Evolutionary conservation across 1,140 invertebrate species (phyloP).

Genomic region (Pogonomyrmex barbatus): DNA sequence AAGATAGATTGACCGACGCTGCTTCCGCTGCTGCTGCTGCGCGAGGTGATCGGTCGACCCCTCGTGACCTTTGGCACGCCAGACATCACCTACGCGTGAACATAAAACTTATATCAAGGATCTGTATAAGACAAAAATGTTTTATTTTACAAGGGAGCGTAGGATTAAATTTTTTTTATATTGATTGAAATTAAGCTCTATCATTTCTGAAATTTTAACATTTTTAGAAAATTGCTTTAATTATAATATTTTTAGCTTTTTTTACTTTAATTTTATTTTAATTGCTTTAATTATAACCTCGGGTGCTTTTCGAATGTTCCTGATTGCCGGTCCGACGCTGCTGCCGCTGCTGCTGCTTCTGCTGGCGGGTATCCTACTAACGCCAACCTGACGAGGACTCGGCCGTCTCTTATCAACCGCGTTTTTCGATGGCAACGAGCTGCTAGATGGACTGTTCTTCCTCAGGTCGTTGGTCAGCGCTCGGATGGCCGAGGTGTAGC

Average conservation of each 20-base stretch:
- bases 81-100: conserved; percentile 50
- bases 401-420: conserved; percentile 81
- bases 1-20: conserved; percentile 85
- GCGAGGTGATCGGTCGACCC: conserved; percentile 85
- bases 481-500: conserved; percentile 83
- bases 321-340: conserved; percentile 86
- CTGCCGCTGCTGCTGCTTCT: conserved; percentile 91
- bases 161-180: background rate
- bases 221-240: background rate
- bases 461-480: conserved; percentile 83
- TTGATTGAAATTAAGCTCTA: background rate
- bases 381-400: conserved; percentile 67
- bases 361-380: conserved; percentile 88
- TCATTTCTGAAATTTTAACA: too few species aligned
- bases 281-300: conserved; percentile 68
- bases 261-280: background rate
- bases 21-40: conserved; percentile 90
- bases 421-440: conserved; percentile 75
- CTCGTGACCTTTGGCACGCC: conserved; percentile 65
- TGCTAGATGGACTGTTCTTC: conserved; percentile 73
- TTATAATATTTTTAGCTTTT: background rate
- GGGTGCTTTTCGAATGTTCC: conserved; percentile 77
- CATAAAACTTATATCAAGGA: conserved; percentile 11
- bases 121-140: background rate
- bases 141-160: background rate